phyloP scores from a whole-genome alignment of 2,888 invertebrate species.

The Tridacna crocea region DNA sequence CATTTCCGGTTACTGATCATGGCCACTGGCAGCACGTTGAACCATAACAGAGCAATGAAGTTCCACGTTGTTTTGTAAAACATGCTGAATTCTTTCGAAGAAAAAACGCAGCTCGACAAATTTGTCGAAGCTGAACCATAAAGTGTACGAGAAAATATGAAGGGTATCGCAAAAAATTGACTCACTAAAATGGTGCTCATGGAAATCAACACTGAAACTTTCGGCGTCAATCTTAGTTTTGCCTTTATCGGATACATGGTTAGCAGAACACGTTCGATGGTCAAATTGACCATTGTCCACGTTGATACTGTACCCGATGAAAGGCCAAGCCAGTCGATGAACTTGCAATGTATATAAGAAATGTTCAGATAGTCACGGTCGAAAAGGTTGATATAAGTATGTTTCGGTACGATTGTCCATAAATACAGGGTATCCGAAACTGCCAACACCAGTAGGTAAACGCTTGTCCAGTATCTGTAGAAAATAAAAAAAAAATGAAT shows the following conservation, averaged over 20 bases:
- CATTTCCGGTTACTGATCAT: constrained; percentile 8
- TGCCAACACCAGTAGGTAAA: neutral
- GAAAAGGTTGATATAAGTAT: neutral
- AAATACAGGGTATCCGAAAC: neutral
- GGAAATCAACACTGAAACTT: neutral
- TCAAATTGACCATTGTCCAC: neutral
- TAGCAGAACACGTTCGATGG: neutral
- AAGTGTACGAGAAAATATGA: neutral
- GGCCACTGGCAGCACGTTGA: neutral
- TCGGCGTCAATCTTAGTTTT: neutral
- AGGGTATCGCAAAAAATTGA: neutral
- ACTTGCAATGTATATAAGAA: neutral
- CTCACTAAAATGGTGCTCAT: neutral
- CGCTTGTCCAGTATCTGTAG: neutral
- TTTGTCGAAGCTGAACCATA: neutral
- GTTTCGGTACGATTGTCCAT: neutral
- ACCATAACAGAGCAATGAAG: neutral
- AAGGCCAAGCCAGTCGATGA: neutral
- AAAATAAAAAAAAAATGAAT: too few relatives aligned
- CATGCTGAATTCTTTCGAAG: neutral
- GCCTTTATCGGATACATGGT: neutral
- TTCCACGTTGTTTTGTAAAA: neutral
- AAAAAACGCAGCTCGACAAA: neutral
- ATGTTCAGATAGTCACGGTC: neutral
- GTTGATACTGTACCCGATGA: neutral